Conservation (phyloP, 2,888 invertebrate genomes). For the Leucozona laternaria region DNA sequence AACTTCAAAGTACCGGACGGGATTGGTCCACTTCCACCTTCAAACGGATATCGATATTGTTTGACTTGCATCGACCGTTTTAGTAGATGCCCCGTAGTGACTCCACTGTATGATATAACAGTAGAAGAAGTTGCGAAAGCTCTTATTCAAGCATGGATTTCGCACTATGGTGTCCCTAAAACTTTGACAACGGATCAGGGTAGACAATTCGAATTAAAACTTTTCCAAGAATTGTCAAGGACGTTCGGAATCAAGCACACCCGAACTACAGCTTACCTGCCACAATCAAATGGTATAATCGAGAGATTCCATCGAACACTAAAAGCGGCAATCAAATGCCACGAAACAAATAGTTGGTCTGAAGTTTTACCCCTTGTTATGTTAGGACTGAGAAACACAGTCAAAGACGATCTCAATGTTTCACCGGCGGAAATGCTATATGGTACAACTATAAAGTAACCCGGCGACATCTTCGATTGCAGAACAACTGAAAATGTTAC, state of each 20-base stretch:
- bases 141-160: background rate
- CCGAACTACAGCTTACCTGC: no score
- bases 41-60: background rate
- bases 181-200: no score
- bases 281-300: no score
- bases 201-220: no score
- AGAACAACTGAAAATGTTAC: background rate
- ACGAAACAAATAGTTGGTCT: no score
- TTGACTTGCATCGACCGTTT: no score
- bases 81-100: background rate
- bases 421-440: background rate
- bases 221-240: no score
- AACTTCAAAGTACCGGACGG: no score
- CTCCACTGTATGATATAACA: background rate
- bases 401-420: background rate
- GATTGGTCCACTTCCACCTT: background rate
- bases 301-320: no score
- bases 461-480: background rate
- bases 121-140: background rate
- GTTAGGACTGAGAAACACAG: background rate
- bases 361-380: no score
- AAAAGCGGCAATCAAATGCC: no score
- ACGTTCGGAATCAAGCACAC: background rate
- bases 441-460: background rate
- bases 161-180: background rate